Base-by-base conservation (phyloP, 2,888 invertebrate genomes). In the Andrena flavipes region DNA sequence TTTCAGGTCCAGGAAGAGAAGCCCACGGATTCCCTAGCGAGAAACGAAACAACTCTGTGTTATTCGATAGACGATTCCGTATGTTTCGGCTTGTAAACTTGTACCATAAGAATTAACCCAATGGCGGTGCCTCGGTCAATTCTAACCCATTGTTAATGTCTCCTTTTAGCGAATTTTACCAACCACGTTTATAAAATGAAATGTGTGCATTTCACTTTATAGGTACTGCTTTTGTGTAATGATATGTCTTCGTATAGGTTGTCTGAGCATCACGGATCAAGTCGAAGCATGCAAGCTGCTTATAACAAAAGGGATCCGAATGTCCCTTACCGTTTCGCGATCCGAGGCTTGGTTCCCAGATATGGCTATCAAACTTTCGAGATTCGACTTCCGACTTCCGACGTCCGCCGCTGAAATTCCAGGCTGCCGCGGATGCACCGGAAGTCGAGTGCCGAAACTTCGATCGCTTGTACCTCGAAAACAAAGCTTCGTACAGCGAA, bases 11-110 rank as follows among this genome's bases (percentile, higher is more conserved):
- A 70, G 63, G 20, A 42, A 42, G 49, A 65, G 76, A 84, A 88
- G 82, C 81, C 69, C 70, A 74, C 82, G 76, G 82, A 85, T 71
- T 86, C 85, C 76, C 6, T 49, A 60, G 54, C 64, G 69, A 62
- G 48, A n/a, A 56, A 56, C 64, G 35, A 65, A 35, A 7, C n/a
- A 78, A 76, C 42, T 84, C 64, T 56, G 69, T 79, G 69, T 79
- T 85, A 70, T 65, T 65, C 54, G 69, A 83, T 85, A 76, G 71
- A 84, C 65, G 63, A 79, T 84, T 89, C 76, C 82, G 33, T 62
- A 76, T 89, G 87, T 88, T 81, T 77, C 81, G 87, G 71, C 73
- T 82, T 84, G 78, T 65, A 84, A 80, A 85, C 64, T 80, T 87
- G 82, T 88, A 84, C 77, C 64, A 75, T 82, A 84, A 56, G 65